A percentile compares a stretch with the other conserved stretches of the same genome.
Conservation (phyloP, 1,140 invertebrate genomes). For the Asbolus verrucosus region DNA sequence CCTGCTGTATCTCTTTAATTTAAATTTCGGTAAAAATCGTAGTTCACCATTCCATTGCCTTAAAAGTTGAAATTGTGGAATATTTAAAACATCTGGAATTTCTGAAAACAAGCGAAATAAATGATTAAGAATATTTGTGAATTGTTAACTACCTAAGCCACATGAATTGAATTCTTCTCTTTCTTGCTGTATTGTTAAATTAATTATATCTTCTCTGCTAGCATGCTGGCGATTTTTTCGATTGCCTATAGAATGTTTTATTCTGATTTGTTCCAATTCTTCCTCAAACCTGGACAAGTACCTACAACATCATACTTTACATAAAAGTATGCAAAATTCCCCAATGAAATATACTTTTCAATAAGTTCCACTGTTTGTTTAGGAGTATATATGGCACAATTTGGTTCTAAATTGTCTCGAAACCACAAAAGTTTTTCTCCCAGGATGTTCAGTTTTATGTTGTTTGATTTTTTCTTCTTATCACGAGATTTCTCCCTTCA, state of each 20-base stretch:
- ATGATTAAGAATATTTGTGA: slow-evolving; percentile 27
- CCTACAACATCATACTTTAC: slow-evolving; percentile 57
- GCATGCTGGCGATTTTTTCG: slow-evolving; percentile 80
- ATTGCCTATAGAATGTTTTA: slow-evolving; percentile 79
- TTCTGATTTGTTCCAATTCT: slow-evolving; percentile 79
- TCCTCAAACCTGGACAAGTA: slow-evolving; percentile 77
- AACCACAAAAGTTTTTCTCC: slow-evolving; percentile 82
- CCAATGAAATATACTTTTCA: slow-evolving; percentile 65
- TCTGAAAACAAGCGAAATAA: slow-evolving; percentile 64
- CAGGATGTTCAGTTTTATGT: slow-evolving; percentile 77
- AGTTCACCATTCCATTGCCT: slow-evolving; percentile 77
- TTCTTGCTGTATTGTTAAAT: slow-evolving; percentile 77
- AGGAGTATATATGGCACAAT: slow-evolving; percentile 68
- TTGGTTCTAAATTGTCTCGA: slow-evolving; percentile 70
- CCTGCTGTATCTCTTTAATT: slow-evolving; percentile 71
- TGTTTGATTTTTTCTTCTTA: slow-evolving; percentile 72
- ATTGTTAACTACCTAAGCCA: slow-evolving; percentile 72
- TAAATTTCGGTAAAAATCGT: slow-evolving; percentile 74
- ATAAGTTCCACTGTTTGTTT: slow-evolving; percentile 72
- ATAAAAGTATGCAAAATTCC: not conserved
- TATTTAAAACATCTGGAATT: slow-evolving; percentile 75
- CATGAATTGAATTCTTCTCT: slow-evolving; percentile 77
- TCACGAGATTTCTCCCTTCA: slow-evolving; percentile 70
- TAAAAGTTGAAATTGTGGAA: slow-evolving; percentile 70
- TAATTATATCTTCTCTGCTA: slow-evolving; percentile 79